Conservation (phyloP, 2,888 invertebrate species). For the Cephus runcator region DNA sequence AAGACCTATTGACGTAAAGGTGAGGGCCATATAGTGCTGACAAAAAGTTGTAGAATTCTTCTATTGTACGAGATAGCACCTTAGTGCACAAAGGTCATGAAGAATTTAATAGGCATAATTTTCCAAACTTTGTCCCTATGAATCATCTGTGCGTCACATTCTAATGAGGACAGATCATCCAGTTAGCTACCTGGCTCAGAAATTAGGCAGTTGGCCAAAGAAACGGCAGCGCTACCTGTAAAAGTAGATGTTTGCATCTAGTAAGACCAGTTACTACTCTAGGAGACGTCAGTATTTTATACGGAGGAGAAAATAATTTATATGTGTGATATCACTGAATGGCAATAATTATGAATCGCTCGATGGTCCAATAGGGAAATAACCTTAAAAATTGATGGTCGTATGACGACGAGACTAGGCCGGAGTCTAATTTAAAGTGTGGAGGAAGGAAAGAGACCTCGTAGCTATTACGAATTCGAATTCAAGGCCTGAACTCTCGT, state of each 20-base stretch:
- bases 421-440: background rate
- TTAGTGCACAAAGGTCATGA: background rate
- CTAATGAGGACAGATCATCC: background rate
- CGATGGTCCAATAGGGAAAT: background rate
- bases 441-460: background rate
- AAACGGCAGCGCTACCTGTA: background rate
- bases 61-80: background rate
- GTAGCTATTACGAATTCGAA: background rate
- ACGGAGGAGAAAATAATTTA: background rate
- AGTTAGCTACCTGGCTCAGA: background rate
- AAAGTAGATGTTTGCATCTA: background rate
- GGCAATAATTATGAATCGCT: background rate
- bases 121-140: background rate
- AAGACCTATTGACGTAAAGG: background rate
- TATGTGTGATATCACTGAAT: background rate
- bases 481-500: background rate
- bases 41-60: background rate
- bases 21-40: background rate
- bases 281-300: background rate
- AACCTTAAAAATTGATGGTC: background rate
- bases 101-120: background rate
- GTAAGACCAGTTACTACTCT: background rate
- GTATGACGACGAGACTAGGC: background rate
- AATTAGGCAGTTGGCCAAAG: background rate
- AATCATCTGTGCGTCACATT: background rate